Evolutionary conservation across 2,888 invertebrate species (phyloP), one percentile per base, ranked within the genome.

Genomic region (Apodemia zela): DNA sequence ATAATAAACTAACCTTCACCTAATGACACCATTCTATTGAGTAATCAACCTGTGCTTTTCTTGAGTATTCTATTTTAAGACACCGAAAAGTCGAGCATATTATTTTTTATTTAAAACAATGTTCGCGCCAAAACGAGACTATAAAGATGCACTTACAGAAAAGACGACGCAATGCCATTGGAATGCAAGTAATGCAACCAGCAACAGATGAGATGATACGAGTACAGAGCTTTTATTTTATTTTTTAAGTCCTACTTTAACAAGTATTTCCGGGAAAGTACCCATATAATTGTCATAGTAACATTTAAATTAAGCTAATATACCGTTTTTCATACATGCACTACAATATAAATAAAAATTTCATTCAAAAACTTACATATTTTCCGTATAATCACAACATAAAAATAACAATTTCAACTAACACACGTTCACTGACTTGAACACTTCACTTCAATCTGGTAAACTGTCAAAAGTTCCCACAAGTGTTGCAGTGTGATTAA

Each of bases 391-490:
- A 78, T 78, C 86, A 88, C 86, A 78, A 84, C 87, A 84, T 88
- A 85, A 85, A 87, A 89, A 78, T 82, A 80, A 79, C 77, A 77
- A 75, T 78, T 69, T 75, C 81, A 84, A 75, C 75, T 81, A 85
- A 88, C 84, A 81, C 87, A 88, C 90, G 89, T 86, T 85, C 89
- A 89, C 89, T 82, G 65, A 71, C 75, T 73, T 75, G 84, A 87
- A 87, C 71, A 87, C 80, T 85, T 73, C 77, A 86, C 84, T 79
- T 82, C 79, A 79, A 82, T 86, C 85, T 88, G 89, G 87, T 86
- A 85, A 85, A 82, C 75, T 77, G 75, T 75, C 69, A 72, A 70
- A 62, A 61, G 65, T 67, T 47, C 18, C 45, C 29, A 25, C 45
- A 42, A 65, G 82, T 84, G 87, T 85, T 84, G 83, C 87, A 73